A percentile compares a stretch with the other conserved stretches of the same genome.
These are phyloP conservation scores for Habroteleia sp. DNA, from an alignment of 2,888 invertebrate species.

Conservation along the genomic window DNA sequence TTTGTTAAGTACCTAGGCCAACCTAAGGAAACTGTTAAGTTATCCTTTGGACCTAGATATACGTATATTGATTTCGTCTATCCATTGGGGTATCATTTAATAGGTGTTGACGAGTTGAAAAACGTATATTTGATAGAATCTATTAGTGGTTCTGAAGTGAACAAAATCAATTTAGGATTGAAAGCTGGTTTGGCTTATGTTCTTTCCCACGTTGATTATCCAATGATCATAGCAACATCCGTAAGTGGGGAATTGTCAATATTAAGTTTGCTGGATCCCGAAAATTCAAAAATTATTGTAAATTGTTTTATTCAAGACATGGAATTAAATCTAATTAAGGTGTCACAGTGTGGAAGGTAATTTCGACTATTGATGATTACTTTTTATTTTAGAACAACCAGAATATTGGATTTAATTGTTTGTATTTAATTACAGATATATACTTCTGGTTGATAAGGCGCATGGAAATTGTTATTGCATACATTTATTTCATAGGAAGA, in stretches of 20 bases:
- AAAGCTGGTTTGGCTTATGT: constrained; percentile 67
- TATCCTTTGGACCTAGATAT: constrained; percentile 66
- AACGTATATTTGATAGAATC: constrained; percentile 69
- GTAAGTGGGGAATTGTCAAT: constrained; percentile 71
- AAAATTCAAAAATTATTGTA: constrained; percentile 66
- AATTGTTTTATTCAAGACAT: constrained; percentile 67
- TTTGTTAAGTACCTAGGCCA: constrained; percentile 44
- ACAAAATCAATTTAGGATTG: constrained; percentile 64
- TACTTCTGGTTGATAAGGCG: constrained; percentile 68
- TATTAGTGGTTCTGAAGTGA: constrained; percentile 66
- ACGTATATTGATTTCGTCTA: constrained; percentile 69
- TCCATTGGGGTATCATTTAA: constrained; percentile 75
- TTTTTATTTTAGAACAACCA: too few species aligned
- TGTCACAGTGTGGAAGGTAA: constrained; percentile 72
- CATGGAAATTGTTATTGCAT: constrained; percentile 72
- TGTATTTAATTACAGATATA: constrained; percentile 58
- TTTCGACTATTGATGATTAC: too few species aligned
- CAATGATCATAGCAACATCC: constrained; percentile 69
- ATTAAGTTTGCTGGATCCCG: constrained; percentile 65
- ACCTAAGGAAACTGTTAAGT: constrained; percentile 46
- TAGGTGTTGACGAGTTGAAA: constrained; percentile 64
- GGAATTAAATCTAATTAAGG: constrained; percentile 72
- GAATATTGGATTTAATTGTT: too few species aligned
- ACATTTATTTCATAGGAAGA: constrained; percentile 48
- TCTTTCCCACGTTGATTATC: constrained; percentile 72